A percentile compares a stretch with the other conserved stretches of the same genome.
Evolutionary conservation across 2,797 vertebrate genomes (phyloP).

Genomic region (Diceros bicornis): DNA sequence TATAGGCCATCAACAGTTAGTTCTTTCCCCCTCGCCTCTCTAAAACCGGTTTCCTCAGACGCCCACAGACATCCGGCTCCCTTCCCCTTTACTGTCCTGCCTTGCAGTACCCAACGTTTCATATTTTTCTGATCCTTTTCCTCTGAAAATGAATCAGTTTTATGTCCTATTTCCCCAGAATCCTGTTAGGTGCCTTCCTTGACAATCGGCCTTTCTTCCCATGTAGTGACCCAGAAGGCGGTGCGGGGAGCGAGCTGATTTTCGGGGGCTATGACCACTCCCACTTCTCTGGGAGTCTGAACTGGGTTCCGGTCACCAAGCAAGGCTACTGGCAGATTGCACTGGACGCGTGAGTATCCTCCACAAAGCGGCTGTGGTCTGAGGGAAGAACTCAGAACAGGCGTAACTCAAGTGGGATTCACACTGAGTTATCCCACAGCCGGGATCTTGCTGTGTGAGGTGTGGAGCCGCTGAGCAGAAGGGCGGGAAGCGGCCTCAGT

Average conservation of each 20-base stretch:
- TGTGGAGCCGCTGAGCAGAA: not conserved
- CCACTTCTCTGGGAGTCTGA: constrained; percentile 88
- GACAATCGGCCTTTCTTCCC: constrained; percentile 38
- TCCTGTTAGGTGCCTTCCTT: not conserved
- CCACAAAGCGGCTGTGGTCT: rapidly evolving
- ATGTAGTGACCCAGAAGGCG: constrained; percentile 77
- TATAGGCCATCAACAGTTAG: not conserved
- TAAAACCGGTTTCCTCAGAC: not conserved
- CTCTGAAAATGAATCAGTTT: not conserved
- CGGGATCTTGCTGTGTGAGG: not conserved
- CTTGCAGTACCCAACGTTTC: not conserved
- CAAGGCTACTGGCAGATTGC: constrained; percentile 91
- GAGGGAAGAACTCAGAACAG: not conserved
- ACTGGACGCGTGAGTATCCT: constrained; percentile 88
- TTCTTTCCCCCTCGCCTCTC: not conserved
- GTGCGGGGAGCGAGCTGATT: constrained; percentile 87
- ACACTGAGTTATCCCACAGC: not conserved
- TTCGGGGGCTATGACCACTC: constrained; percentile 90
- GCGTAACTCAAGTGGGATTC: not conserved
- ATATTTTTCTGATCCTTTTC: constrained; percentile 1
- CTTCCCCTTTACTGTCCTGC: not conserved
- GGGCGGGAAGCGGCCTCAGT: not conserved
- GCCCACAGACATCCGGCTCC: not conserved
- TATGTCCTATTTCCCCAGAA: not conserved
- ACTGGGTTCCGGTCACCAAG: constrained; percentile 90